phyloP scores from a whole-genome alignment of 2,797 vertebrate genomes.

The Argya squamiceps region DNA sequence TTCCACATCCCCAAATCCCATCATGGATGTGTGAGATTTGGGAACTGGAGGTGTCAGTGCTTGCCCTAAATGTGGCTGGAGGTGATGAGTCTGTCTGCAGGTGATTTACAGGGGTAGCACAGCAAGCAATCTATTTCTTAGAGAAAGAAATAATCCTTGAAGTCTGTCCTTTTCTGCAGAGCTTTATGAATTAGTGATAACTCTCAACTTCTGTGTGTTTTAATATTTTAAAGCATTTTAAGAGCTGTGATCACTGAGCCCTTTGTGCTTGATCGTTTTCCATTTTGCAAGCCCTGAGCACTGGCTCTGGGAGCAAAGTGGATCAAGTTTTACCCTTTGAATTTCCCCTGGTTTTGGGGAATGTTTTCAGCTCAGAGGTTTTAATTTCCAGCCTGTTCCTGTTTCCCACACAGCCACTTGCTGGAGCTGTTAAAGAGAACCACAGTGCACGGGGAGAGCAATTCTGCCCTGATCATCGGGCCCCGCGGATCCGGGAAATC shows the following conservation, averaged over 20 bases:
- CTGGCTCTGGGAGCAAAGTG: neutral
- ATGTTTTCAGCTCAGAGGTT: neutral
- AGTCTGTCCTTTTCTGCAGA: neutral
- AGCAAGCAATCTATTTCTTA: neutral
- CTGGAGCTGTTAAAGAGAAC: conserved; percentile 90
- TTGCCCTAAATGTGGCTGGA: neutral
- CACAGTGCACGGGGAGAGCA: conserved; percentile 91
- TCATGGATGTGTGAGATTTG: neutral
- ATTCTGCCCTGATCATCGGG: conserved; percentile 92
- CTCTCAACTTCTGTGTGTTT: neutral
- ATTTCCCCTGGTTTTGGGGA: neutral
- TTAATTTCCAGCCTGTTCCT: neutral
- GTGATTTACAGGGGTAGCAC: neutral
- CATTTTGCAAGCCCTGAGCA: neutral
- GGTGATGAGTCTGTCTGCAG: neutral
- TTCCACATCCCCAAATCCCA: neutral
- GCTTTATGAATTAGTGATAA: neutral
- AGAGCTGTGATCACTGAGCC: neutral
- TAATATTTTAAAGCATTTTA: neutral
- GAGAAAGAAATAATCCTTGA: neutral
- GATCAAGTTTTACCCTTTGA: neutral
- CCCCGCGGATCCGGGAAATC: conserved; percentile 92
- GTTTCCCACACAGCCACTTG: conserved; percentile 82
- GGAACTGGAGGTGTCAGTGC: neutral
- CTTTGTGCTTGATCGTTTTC: neutral